Conservation (phyloP, 2,888 invertebrate species). For the Cheilosia variabilis region DNA sequence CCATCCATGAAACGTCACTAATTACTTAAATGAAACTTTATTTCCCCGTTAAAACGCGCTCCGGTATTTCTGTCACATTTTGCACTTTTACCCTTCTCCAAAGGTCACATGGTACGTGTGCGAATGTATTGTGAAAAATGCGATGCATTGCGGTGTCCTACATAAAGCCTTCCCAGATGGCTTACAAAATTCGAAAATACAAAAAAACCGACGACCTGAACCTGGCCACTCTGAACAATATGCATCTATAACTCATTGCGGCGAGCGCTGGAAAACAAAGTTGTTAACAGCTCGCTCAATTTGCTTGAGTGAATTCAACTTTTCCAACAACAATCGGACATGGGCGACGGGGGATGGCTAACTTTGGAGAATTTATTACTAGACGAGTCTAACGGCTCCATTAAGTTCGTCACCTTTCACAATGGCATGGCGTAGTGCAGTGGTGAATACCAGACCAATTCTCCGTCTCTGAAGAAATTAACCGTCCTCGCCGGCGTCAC, state of each 20-base stretch:
- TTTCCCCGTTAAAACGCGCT: slow-evolving; percentile 6
- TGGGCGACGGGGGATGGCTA: not conserved
- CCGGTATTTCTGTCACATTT: slow-evolving; percentile 10
- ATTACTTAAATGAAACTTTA: slow-evolving; percentile 30
- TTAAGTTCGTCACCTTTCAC: slow-evolving; percentile 69
- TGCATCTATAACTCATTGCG: slow-evolving; percentile 59
- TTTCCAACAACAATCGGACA: slow-evolving; percentile 5
- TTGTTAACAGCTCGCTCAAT: slow-evolving; percentile 72
- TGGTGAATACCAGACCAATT: not conserved
- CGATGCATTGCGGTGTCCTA: slow-evolving; percentile 70
- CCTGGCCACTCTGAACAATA: slow-evolving; percentile 24
- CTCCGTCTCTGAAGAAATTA: slow-evolving; percentile 20
- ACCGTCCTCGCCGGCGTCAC: slow-evolving; percentile 34
- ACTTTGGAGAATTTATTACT: slow-evolving; percentile 53
- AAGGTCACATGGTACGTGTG: slow-evolving; percentile 37
- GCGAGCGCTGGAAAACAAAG: slow-evolving; percentile 20
- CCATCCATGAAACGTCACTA: slow-evolving; percentile 24
- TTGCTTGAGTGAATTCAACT: slow-evolving; percentile 67
- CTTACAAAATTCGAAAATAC: slow-evolving; percentile 51
- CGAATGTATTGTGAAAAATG: slow-evolving; percentile 62
- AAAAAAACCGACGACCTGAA: slow-evolving; percentile 6
- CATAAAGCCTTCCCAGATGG: slow-evolving; percentile 42
- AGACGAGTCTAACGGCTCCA: slow-evolving; percentile 59
- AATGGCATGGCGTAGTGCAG: slow-evolving; percentile 42
- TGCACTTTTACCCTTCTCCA: not conserved